Evolutionary conservation across 1,140 invertebrate genomes (phyloP).

Genomic region (Zaprionus vittiger): DNA sequence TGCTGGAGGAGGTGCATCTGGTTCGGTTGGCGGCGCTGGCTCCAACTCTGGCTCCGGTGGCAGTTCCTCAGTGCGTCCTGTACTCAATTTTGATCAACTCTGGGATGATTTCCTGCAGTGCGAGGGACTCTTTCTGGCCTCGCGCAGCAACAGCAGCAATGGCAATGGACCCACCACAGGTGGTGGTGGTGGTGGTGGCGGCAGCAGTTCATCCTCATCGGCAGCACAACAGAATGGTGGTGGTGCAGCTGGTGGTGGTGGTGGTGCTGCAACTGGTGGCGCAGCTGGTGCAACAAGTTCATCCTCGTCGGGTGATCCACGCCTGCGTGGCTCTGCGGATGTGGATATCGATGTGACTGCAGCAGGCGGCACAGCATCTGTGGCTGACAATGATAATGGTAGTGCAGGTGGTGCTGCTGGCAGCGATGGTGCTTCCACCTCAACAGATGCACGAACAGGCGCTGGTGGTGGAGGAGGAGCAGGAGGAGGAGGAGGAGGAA

Average conservation of each 20-base stretch:
- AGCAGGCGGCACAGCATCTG: background rate
- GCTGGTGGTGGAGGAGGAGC: constrained; percentile 8
- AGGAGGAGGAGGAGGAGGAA: background rate
- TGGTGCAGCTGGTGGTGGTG: background rate
- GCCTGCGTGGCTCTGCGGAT: constrained; percentile 42
- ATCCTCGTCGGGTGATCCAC: constrained; percentile 32
- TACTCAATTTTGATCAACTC: constrained; percentile 75
- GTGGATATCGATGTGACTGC: constrained; percentile 20
- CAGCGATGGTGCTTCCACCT: constrained; percentile 84
- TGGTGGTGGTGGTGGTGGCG: background rate
- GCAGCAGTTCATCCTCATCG: constrained; percentile 4
- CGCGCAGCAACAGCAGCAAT: constrained; percentile 45
- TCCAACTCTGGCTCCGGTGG: background rate
- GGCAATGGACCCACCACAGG: constrained; percentile 9
- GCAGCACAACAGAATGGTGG: constrained; percentile 51
- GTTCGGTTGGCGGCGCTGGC: background rate
- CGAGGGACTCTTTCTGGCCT: constrained; percentile 66
- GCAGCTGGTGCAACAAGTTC: too few species aligned
- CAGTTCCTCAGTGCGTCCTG: constrained; percentile 48
- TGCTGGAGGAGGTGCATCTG: background rate
- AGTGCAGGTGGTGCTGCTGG: constrained; percentile 66
- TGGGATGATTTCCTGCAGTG: constrained; percentile 80
- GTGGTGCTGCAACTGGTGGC: background rate
- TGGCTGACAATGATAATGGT: background rate
- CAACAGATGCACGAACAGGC: constrained; percentile 42